A percentile compares a stretch with the other conserved stretches of the same genome.
phyloP scores from a whole-genome alignment of 2,113 vertebrate species.

The Psephotus haematonotus region DNA sequence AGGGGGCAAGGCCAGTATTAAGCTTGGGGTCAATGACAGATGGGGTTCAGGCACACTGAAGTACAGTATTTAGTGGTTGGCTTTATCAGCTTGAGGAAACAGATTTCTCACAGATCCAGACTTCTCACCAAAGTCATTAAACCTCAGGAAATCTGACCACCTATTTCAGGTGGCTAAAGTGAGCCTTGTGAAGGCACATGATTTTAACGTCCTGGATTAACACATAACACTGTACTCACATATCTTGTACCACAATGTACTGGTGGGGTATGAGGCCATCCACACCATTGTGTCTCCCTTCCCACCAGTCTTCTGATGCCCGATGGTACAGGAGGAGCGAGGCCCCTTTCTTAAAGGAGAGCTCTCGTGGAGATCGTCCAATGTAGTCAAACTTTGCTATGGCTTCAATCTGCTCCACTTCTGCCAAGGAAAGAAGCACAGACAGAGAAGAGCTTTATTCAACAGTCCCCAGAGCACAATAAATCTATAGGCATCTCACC shows the following conservation, averaged over 20 bases:
- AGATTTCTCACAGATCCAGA: neutral
- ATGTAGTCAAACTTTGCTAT: slow-evolving; percentile 98
- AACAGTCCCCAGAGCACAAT: neutral
- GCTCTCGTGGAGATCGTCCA: slow-evolving; percentile 89
- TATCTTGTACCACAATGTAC: slow-evolving; percentile 98
- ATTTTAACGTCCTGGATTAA: neutral
- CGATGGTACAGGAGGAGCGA: slow-evolving; percentile 94
- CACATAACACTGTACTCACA: slow-evolving; percentile 80
- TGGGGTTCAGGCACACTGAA: neutral
- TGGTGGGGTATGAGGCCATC: slow-evolving; percentile 98
- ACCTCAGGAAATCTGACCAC: neutral
- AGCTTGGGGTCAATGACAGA: neutral
- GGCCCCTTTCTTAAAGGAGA: slow-evolving; percentile 98
- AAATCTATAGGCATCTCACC: neutral
- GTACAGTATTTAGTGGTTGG: neutral
- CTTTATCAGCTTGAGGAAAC: neutral
- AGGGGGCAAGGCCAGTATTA: neutral
- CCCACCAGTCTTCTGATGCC: slow-evolving; percentile 98
- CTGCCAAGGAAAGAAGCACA: slow-evolving; percentile 70
- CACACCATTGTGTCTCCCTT: slow-evolving; percentile 94
- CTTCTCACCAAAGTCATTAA: neutral
- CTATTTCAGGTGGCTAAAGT: neutral
- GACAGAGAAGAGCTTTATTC: neutral
- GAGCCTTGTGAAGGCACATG: rapidly evolving
- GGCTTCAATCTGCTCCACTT: slow-evolving; percentile 97